Evolutionary conservation across 2,797 vertebrate genomes (phyloP), one percentile per base, ranked within the genome.

Genomic region (Karalla daura): DNA sequence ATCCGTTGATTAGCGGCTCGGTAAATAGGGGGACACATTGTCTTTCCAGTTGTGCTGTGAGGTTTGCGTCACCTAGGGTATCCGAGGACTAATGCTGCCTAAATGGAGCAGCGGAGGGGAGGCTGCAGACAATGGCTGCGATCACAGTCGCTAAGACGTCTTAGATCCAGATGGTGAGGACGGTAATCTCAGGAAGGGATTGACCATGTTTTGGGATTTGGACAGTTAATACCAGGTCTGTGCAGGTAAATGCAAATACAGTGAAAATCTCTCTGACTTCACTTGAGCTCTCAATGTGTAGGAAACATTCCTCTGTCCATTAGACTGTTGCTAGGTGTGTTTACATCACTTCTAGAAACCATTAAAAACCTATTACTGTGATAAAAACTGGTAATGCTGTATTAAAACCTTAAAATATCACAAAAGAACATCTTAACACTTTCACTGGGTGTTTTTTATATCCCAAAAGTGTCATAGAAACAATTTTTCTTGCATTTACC

Each of bases 1-100:
- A 76, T 84, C 71, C 39, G 17, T 58, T 71, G 46, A 80, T 88
- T 64, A 78, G 58, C n/a, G n/a, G n/a, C 37, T 61, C 60, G 41
- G 80, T 80, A 73, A 86, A 62, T 59, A 58, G 25, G 49, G n/a
- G 41, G 68, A 76, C 65, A 66, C 50, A 43, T 68, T 67, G 64
- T 80, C 49, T 71, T 67, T 55, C 15, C 25, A 10, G n/a, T 61
- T 73, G 49, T 60, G n/a, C 65, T 14, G 11, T 17, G 35, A 44
- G 28, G 12, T 74, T 67, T 50, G 56, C 18, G 36, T 67, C 61
- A 76, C 51, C 50, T 80, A 8, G 18, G 28, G 8, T 47, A 59
- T 51, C 10, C n/a, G n/a, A 30, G 7, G 41, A 47, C 54, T 66
- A 80, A 81, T 75, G 24, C 60, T 30, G 21, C 63, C 6, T 21